Base-by-base conservation (phyloP, 2,113 vertebrate species). In the Eurystomus gularis region DNA sequence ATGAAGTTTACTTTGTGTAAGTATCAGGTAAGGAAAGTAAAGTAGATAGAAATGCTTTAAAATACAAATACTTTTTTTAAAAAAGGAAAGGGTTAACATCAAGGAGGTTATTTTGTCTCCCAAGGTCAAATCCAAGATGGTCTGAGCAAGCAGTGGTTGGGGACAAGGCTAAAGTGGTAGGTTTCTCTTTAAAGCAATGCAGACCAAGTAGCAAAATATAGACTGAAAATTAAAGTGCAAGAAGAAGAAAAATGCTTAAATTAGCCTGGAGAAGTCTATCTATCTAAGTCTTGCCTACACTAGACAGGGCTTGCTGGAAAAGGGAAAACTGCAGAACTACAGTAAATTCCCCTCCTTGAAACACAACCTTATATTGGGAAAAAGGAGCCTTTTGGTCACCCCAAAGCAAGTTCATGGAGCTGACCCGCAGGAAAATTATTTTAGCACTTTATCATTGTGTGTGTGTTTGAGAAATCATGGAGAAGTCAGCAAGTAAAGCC, bases 211-310 rank as follows among this genome's bases (percentile, higher is more conserved):
- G 64, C 49, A 96, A 93, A 96, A 96, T 82, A 96, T 62, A 95
- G 93, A 88, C 55, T 62, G 90, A 96, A 96, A 96, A 96, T 93
- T 88, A 55, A 96, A 96, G 93, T 93, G 75, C 76, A 93, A 70
- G 73, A 90, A 79, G n/a, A 93, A 25, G 85, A 96, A 96, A 93
- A 93, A 76, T 29, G 51, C 79, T 75, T 93, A 78, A 95, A 93
- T 92, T 95, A 92, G 55, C 60, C 42, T 29, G 13, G 29, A 35
- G 76, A 93, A 87, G 48, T 87, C 70, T 39, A 46, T 92, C 85
- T 87, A 89, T 88, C 94, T 68, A 65, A 93, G 57, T 54, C 72
- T 82, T 94, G 70, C 46, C 79, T 80, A 23, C 49, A 90, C 75
- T 52, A 77, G 71, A 71, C 70, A 86, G 51, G 42, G 39, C 21